phyloP scores from a whole-genome alignment of 2,797 vertebrate species.

The Salarias fasciatus region DNA sequence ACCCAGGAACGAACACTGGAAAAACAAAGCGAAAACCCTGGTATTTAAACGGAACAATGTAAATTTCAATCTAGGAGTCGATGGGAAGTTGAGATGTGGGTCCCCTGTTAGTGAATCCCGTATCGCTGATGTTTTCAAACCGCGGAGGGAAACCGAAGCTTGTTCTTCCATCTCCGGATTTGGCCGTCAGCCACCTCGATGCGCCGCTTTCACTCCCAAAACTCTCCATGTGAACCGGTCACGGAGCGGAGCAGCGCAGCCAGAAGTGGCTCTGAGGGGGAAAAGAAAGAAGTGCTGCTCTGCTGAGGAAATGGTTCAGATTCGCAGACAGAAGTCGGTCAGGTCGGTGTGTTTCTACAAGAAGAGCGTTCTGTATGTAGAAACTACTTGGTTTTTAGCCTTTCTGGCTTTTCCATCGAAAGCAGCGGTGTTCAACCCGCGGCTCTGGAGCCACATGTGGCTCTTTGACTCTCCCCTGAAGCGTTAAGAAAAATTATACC shows the following conservation, averaged over 20 bases:
- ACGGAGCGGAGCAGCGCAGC: constrained; percentile 4
- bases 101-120: constrained; percentile 1
- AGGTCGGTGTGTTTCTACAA: not conserved
- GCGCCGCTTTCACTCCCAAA: constrained; percentile 9
- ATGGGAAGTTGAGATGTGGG: not conserved
- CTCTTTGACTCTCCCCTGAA: no score
- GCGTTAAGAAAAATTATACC: no score
- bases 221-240: constrained; percentile 17
- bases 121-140: constrained; percentile 32
- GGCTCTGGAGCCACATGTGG: no score
- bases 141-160: constrained; percentile 8
- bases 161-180: not conserved
- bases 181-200: not conserved
- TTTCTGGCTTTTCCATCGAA: no score
- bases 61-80: no score
- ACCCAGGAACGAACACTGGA: constrained; percentile 32
- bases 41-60: constrained; percentile 12
- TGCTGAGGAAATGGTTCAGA: no score
- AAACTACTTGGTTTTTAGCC: no score
- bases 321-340: no score
- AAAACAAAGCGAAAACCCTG: not conserved
- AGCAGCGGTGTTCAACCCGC: no score
- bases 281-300: not conserved
- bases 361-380: no score
- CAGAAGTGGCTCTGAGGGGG: not conserved